These are phyloP conservation scores for Malurus alboscapulatus DNA, from an alignment of 2,113 vertebrate genomes.

Conservation along the genomic window DNA sequence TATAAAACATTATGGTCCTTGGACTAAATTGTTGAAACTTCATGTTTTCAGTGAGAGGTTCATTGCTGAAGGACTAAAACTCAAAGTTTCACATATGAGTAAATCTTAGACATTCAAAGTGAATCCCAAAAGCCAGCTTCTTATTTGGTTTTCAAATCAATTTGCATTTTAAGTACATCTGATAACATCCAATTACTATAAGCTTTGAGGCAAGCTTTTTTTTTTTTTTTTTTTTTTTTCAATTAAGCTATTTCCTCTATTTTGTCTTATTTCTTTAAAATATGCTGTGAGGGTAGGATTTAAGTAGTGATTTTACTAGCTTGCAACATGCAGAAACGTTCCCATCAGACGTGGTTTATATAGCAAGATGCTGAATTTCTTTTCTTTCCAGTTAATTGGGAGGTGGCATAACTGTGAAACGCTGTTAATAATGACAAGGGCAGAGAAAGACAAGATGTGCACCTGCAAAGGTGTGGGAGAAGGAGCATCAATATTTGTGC, in stretches of 20 bases:
- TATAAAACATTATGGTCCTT: not conserved
- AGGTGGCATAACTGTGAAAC: not conserved
- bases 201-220: not conserved
- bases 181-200: not conserved
- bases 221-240: fast-evolving
- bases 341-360: not conserved
- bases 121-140: not conserved
- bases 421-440: not conserved
- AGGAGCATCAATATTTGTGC: not conserved
- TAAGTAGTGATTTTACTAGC: not conserved
- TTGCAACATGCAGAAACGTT: fast-evolving
- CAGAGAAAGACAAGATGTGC: not conserved
- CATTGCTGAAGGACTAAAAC: not conserved
- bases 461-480: not conserved
- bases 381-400: not conserved
- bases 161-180: not conserved
- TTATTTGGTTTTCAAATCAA: not conserved
- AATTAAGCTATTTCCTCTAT: not conserved
- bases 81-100: not conserved
- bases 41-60: not conserved
- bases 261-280: not conserved
- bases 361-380: not conserved
- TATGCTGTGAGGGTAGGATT: not conserved
- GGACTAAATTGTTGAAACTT: not conserved
- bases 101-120: not conserved